These are phyloP conservation scores for Tenthredo notha DNA, from an alignment of 2,888 invertebrate genomes.

Conservation along the genomic window DNA sequence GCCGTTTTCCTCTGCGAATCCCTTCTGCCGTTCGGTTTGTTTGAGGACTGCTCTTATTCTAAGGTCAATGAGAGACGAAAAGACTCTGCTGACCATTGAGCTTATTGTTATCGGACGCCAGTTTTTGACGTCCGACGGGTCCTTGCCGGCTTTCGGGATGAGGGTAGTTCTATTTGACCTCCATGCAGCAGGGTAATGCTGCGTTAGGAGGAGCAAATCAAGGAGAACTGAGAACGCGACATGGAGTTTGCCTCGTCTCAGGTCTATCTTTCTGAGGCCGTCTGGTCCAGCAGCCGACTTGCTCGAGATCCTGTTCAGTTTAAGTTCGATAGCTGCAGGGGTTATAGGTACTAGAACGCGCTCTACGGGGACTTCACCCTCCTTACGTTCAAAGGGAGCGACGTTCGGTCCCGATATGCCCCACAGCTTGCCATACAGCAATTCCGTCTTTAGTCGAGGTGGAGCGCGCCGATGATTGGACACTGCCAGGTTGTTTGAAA, in stretches of 20 bases:
- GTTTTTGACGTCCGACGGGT: neutral
- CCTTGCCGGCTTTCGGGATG: conserved; percentile 46
- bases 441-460: too few species aligned
- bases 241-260: neutral
- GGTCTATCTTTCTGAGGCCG: conserved; percentile 2
- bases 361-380: too few species aligned
- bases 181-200: neutral
- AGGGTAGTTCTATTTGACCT: conserved; percentile 43
- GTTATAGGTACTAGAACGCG: too few species aligned
- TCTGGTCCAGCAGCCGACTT: conserved; percentile 27
- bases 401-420: too few species aligned
- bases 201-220: neutral
- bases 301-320: too few species aligned
- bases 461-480: too few species aligned
- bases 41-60: neutral
- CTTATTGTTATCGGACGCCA: conserved; percentile 53
- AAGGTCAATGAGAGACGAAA: conserved; percentile 31
- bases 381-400: too few species aligned
- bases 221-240: neutral
- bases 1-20: conserved; percentile 53
- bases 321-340: too few species aligned
- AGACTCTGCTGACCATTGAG: conserved; percentile 12
- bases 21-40: conserved; percentile 44
- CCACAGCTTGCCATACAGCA: too few species aligned
- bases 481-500: too few species aligned